Conservation (phyloP, 2,797 vertebrate species). For the Enteromius thamalakanensis region DNA sequence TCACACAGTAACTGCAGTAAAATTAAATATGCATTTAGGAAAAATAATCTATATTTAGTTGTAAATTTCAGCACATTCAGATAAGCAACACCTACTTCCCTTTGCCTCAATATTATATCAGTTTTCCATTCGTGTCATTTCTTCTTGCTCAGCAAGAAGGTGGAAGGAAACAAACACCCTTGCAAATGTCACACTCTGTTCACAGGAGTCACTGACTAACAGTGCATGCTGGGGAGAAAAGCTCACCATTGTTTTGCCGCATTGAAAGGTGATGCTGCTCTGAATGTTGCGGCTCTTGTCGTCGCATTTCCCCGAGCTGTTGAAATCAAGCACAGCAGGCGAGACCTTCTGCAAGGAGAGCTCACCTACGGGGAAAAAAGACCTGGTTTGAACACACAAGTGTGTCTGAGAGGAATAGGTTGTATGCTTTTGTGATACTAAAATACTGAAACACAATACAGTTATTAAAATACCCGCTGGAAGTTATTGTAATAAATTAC, state of each 20-base stretch:
- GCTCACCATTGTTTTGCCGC: conserved; percentile 93
- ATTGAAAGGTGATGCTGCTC: conserved; percentile 91
- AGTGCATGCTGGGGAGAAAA: not conserved
- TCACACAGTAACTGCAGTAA: not conserved
- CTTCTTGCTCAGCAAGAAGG: conserved; percentile 20
- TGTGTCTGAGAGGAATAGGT: not conserved
- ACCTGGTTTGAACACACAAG: not conserved
- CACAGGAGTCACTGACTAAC: not conserved
- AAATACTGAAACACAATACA: not conserved
- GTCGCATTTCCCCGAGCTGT: conserved; percentile 72
- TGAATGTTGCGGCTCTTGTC: conserved; percentile 72
- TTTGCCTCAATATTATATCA: not conserved
- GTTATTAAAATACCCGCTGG: not conserved
- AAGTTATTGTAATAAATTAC: not conserved
- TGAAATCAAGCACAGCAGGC: conserved; percentile 81
- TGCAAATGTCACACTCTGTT: conserved; percentile 4
- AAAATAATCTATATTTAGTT: not conserved
- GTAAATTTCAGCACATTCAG: not conserved
- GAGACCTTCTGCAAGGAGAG: conserved; percentile 68
- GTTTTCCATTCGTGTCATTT: conserved; percentile 1
- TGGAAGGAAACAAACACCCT: conserved; percentile 17
- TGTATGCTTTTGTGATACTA: not conserved
- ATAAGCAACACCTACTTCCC: not conserved
- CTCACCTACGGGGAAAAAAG: conserved; percentile 76
- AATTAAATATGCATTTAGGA: not conserved